Percentiles rank a stretch among this genome's conserved stretches.
Evolutionary conservation across 2,888 invertebrate genomes (phyloP).

Genomic region (Papilio gigon): DNA sequence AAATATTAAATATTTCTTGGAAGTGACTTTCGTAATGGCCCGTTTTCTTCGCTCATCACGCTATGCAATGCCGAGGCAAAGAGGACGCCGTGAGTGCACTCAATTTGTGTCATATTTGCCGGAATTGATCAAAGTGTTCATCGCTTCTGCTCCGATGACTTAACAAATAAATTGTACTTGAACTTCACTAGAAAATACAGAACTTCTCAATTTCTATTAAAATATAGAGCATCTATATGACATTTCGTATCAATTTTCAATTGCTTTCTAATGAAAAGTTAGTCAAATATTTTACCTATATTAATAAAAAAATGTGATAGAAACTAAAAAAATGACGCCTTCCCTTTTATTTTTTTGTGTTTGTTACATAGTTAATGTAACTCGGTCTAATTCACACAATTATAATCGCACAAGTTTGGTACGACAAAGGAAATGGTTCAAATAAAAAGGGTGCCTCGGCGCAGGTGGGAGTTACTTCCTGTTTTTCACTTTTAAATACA

Average conservation of each 20-base stretch:
- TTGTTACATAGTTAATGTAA: conserved; percentile 16
- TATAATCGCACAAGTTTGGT: conserved; percentile 10
- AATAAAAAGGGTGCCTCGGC: conserved; percentile 2
- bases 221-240: neutral
- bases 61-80: neutral
- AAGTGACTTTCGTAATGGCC: neutral
- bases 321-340: no score
- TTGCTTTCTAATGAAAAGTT: neutral
- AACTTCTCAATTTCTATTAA: neutral
- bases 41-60: neutral
- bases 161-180: neutral
- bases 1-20: neutral
- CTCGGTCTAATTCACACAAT: conserved; percentile 14
- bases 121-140: conserved; percentile 3
- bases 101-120: conserved; percentile 14
- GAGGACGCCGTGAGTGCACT: neutral
- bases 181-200: neutral
- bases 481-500: conserved; percentile 24
- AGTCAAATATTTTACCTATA: no score
- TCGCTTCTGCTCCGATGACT: conserved; percentile 1
- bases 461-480: conserved; percentile 18
- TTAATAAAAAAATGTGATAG: no score
- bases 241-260: neutral
- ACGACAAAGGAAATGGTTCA: conserved; percentile 14
- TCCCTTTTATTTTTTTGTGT: no score